phyloP scores from a whole-genome alignment of 2,113 vertebrate genomes.

The Stigmatopora argus region DNA sequence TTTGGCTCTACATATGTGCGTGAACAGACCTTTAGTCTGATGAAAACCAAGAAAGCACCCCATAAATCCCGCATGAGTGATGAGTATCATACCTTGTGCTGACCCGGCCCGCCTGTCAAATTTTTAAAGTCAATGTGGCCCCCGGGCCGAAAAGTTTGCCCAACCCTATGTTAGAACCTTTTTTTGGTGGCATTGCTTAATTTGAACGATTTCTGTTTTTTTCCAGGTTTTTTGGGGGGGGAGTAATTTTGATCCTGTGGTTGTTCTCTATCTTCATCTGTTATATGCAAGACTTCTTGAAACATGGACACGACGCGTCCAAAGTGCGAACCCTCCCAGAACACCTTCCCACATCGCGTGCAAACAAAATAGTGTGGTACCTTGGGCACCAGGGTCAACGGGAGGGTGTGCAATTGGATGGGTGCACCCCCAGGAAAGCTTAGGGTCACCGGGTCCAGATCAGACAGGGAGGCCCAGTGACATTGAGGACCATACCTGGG shows the following conservation, averaged over 20 bases:
- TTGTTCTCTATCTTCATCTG: conserved; percentile 5
- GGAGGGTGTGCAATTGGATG: conserved; percentile 71
- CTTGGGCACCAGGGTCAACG: conserved; percentile 62
- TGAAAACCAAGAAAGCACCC: no score
- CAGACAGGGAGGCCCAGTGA: conserved; percentile 42
- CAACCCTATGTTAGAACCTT: no score
- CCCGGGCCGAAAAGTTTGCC: no score
- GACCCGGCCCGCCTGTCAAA: no score
- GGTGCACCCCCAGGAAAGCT: conserved; percentile 24
- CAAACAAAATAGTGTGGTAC: conserved; percentile 74
- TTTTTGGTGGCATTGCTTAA: neutral
- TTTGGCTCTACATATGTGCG: no score
- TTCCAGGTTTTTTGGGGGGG: neutral
- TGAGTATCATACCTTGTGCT: no score
- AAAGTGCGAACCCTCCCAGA: conserved; percentile 88
- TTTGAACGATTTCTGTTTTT: neutral
- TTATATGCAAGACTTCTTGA: conserved; percentile 61
- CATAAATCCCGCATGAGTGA: no score
- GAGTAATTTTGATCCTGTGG: neutral
- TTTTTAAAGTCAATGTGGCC: no score
- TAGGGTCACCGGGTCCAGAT: conserved; percentile 35
- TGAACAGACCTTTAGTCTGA: no score
- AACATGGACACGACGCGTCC: conserved; percentile 70
- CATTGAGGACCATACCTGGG: conserved; percentile 45
- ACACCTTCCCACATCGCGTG: conserved; percentile 79